Percentiles rank a stretch among this genome's conserved stretches.
phyloP scores from a whole-genome alignment of 2,888 invertebrate genomes.

The Priapulus caudatus region DNA sequence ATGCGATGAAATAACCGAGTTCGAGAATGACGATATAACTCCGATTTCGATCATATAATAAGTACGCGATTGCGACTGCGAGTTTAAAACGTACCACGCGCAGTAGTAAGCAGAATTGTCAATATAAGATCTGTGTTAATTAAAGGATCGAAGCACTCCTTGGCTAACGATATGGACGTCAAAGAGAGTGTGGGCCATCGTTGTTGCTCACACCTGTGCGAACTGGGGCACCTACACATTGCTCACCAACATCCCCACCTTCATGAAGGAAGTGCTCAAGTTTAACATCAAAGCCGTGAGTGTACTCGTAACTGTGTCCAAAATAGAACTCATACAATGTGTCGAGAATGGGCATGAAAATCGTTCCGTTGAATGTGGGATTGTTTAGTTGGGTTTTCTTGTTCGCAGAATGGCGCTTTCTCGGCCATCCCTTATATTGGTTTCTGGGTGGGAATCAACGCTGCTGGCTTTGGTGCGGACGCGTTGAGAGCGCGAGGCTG shows the following conservation, averaged over 20 bases:
- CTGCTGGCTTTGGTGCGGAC: slow-evolving; percentile 31
- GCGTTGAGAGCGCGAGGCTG: background rate
- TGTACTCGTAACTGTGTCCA: background rate
- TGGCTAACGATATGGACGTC: background rate
- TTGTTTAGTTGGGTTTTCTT: no score
- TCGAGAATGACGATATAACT: no score
- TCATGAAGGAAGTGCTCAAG: slow-evolving; percentile 32
- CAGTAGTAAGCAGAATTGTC: no score
- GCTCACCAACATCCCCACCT: slow-evolving; percentile 31
- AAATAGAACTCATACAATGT: no score
- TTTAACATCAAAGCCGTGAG: slow-evolving; percentile 27
- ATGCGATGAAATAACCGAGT: no score
- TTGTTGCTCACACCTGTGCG: slow-evolving; percentile 8
- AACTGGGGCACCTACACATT: slow-evolving; percentile 26
- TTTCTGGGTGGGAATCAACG: slow-evolving; percentile 31
- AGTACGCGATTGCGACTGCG: no score
- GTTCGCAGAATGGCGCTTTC: slow-evolving; percentile 32
- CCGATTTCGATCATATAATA: no score
- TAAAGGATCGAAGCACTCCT: background rate
- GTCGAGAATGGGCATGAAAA: no score
- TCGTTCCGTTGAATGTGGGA: no score
- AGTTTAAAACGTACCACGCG: no score
- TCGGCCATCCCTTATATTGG: slow-evolving; percentile 33
- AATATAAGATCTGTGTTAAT: no score
- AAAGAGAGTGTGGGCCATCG: slow-evolving; percentile 9